Evolutionary conservation across 2,113 vertebrate genomes (phyloP).

Genomic region (Ceratotherium simum): DNA sequence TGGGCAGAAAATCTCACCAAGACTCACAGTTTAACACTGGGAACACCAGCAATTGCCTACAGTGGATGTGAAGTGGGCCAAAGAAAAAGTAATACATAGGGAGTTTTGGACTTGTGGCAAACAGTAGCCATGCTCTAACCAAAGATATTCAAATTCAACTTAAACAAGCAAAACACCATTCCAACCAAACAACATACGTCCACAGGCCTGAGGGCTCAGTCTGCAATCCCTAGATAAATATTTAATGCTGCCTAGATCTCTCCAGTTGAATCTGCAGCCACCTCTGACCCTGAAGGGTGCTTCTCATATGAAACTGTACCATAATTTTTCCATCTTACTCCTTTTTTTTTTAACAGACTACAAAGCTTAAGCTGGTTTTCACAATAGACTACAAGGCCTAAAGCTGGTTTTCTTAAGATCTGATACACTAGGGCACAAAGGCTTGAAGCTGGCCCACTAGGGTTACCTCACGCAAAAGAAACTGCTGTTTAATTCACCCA

Average conservation of each 20-base stretch:
- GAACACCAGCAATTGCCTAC: not conserved
- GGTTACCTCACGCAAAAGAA: not conserved
- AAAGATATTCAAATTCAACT: not conserved
- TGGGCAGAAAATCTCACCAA: not conserved
- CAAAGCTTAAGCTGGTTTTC: not conserved
- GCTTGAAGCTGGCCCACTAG: not conserved
- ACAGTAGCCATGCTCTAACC: not conserved
- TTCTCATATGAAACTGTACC: not conserved
- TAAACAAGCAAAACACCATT: not conserved
- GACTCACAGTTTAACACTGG: not conserved
- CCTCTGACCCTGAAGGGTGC: not conserved
- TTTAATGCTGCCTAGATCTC: not conserved
- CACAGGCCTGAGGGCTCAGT: fast-evolving
- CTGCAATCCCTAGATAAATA: not conserved
- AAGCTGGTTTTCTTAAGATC: not conserved
- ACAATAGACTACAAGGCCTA: not conserved
- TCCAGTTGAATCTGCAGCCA: not conserved
- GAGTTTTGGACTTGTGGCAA: not conserved
- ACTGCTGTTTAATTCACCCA: not conserved
- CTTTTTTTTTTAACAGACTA: not conserved
- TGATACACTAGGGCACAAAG: not conserved
- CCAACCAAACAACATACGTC: not conserved
- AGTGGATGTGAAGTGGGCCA: not conserved
- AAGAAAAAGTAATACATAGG: not conserved
- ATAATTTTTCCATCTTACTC: not conserved